Conservation (phyloP, 2,888 invertebrate genomes). For the Thelaira solivaga region DNA sequence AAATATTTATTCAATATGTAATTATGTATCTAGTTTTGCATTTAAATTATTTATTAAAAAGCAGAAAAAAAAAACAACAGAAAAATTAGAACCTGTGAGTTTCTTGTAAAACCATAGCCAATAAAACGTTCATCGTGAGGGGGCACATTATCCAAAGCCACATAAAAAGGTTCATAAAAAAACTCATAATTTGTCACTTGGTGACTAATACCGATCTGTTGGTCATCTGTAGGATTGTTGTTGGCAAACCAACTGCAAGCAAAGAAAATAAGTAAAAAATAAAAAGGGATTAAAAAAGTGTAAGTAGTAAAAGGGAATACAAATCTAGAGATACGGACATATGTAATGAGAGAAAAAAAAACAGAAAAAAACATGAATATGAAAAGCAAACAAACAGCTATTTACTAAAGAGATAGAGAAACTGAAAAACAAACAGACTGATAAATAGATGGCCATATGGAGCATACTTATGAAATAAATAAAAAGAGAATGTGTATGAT, state of each 20-base stretch:
- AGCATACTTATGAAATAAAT: slow-evolving; percentile 11
- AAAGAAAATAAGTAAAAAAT: no score
- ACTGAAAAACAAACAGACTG: background rate
- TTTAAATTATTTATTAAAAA: no score
- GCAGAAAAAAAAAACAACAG: no score
- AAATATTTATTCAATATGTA: background rate
- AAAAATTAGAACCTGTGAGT: slow-evolving; percentile 97
- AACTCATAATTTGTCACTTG: slow-evolving; percentile 90
- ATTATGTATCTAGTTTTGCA: background rate
- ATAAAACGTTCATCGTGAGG: slow-evolving; percentile 92
- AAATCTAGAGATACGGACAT: no score
- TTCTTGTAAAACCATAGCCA: slow-evolving; percentile 94
- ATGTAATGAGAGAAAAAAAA: background rate
- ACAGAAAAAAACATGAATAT: background rate
- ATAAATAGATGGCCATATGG: background rate
- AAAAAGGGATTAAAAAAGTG: no score
- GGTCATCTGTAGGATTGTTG: slow-evolving; percentile 68
- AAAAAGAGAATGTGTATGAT: slow-evolving; percentile 16
- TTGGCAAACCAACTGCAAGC: slow-evolving; percentile 68
- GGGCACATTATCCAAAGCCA: slow-evolving; percentile 88
- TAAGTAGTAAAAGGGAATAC: no score
- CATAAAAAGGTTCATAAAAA: slow-evolving; percentile 95
- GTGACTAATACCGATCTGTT: slow-evolving; percentile 83
- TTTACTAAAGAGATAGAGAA: background rate
- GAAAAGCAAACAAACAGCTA: slow-evolving; percentile 10